Percentiles rank a stretch among this genome's conserved stretches.
Conservation (phyloP, 2,888 invertebrate genomes). For the Dryocosmus kuriphilus region DNA sequence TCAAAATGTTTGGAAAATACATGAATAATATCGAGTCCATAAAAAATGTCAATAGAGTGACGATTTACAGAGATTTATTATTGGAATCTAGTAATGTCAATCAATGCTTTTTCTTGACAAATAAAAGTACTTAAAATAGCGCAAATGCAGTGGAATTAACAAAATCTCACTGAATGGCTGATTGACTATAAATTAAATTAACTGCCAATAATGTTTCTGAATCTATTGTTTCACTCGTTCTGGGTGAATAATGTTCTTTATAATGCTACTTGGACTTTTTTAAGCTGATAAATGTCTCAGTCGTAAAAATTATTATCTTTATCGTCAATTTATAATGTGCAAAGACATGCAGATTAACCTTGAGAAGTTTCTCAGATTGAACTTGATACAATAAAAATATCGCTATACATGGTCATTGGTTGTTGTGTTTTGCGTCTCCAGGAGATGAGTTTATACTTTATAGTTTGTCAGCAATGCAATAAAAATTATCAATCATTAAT, state of each 20-base stretch:
- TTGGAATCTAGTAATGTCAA: neutral
- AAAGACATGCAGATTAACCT: neutral
- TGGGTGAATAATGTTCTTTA: neutral
- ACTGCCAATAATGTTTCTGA: neutral
- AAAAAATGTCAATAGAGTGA: neutral
- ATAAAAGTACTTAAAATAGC: neutral
- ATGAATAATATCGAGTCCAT: neutral
- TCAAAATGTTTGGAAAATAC: neutral
- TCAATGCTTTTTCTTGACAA: neutral
- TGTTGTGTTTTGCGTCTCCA: neutral
- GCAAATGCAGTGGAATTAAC: too few species aligned
- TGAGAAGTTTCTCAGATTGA: neutral
- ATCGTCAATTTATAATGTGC: neutral
- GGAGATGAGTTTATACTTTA: constrained; percentile 8
- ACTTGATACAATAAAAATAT: constrained; percentile 9
- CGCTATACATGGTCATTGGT: neutral
- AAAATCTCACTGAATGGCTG: neutral
- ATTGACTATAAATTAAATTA: neutral
- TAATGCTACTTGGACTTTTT: neutral
- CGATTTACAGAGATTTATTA: neutral
- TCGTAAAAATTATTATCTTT: neutral
- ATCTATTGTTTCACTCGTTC: neutral
- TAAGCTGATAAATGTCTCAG: neutral
- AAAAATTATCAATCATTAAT: constrained; percentile 6
- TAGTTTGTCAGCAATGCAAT: constrained; percentile 10